Percentiles rank a stretch among this genome's conserved stretches.
These are phyloP conservation scores for Hydrotaea cyrtoneurina DNA, from an alignment of 2,888 invertebrate genomes.

Conservation along the genomic window DNA sequence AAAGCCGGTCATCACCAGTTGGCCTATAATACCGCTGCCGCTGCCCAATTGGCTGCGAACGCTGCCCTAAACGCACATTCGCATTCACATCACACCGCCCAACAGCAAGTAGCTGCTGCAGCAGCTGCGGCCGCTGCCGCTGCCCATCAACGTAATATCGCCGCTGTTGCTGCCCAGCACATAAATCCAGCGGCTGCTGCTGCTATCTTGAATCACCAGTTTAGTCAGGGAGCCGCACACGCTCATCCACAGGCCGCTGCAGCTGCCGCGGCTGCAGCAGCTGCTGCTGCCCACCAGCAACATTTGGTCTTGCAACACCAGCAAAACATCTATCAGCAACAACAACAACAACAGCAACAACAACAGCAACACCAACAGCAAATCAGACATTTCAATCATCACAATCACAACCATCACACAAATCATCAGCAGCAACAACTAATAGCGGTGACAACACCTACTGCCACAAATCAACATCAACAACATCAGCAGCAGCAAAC, in stretches of 20 bases:
- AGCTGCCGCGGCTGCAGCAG: constrained; percentile 74
- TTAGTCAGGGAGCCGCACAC: constrained; percentile 72
- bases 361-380: constrained; percentile 73
- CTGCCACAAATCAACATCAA: constrained; percentile 62
- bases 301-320: constrained; percentile 78
- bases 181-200: constrained; percentile 75
- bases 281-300: constrained; percentile 77
- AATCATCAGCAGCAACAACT: constrained; percentile 69
- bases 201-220: constrained; percentile 76
- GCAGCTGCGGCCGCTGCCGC: constrained; percentile 77
- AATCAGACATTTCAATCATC: constrained; percentile 66
- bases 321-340: constrained; percentile 76
- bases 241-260: constrained; percentile 70
- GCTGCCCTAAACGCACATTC: constrained; percentile 71
- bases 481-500: constrained; percentile 60
- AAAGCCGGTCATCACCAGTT: constrained; percentile 75
- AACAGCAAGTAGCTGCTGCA: constrained; percentile 75
- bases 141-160: constrained; percentile 74
- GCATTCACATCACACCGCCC: constrained; percentile 70
- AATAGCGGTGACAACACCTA: constrained; percentile 70
- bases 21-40: constrained; percentile 73
- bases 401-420: constrained; percentile 72
- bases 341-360: constrained; percentile 72
- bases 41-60: constrained; percentile 71
- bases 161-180: constrained; percentile 68